phyloP scores from a whole-genome alignment of 1,140 invertebrate species.

The Proctacanthus coquilletti region DNA sequence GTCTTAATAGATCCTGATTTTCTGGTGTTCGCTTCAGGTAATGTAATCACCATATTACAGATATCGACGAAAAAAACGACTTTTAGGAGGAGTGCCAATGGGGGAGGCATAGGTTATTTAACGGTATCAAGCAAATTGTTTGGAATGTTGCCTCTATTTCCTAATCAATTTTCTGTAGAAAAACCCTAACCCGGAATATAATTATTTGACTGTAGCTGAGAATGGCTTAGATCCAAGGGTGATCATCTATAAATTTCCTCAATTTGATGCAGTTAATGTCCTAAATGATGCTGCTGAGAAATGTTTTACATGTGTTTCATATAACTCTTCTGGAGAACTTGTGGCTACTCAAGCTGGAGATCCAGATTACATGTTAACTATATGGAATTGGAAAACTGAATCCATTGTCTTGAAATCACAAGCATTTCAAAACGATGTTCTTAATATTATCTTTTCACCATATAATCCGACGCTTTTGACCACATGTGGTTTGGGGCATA shows the following conservation, averaged over 20 bases:
- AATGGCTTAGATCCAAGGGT: slow-evolving; percentile 67
- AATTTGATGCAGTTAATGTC: slow-evolving; percentile 52
- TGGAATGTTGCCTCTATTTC: not conserved
- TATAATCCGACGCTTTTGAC: slow-evolving; percentile 59
- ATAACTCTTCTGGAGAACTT: slow-evolving; percentile 62
- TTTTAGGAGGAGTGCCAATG: slow-evolving; percentile 54
- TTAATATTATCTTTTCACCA: slow-evolving; percentile 61
- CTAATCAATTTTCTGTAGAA: slow-evolving; percentile 35
- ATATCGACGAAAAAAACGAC: slow-evolving; percentile 43
- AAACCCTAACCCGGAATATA: slow-evolving; percentile 45
- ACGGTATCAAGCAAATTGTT: slow-evolving; percentile 33
- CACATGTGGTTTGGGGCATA: slow-evolving; percentile 59
- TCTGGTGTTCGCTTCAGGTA: slow-evolving; percentile 64
- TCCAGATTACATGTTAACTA: slow-evolving; percentile 71
- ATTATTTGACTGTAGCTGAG: slow-evolving; percentile 71
- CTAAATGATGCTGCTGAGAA: slow-evolving; percentile 54
- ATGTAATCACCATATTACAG: slow-evolving; percentile 61
- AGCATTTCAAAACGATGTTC: slow-evolving; percentile 65
- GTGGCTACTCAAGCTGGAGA: slow-evolving; percentile 68
- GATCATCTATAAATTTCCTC: slow-evolving; percentile 69
- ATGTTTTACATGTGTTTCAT: slow-evolving; percentile 59
- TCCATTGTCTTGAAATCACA: slow-evolving; percentile 58
- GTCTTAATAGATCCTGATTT: slow-evolving; percentile 53
- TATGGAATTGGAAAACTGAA: slow-evolving; percentile 72
- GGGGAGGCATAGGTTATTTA: slow-evolving; percentile 63